Conservation (phyloP, 2,888 invertebrate species). For the Tolmerus cingulatus region DNA sequence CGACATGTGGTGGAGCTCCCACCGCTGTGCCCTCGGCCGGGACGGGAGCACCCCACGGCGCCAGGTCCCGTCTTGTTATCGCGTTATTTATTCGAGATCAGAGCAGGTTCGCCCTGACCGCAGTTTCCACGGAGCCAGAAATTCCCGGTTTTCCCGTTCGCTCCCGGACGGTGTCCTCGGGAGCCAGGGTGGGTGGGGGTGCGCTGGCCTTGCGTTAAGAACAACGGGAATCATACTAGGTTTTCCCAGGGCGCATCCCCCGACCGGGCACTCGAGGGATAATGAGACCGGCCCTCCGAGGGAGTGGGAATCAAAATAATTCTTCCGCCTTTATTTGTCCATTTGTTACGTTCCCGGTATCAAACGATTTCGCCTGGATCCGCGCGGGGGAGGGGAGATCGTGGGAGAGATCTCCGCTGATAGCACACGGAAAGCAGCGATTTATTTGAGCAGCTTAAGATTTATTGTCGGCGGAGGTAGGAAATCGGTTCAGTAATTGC, state of each 20-base stretch:
- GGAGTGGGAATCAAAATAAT: constrained; percentile 20
- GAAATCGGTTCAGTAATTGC: constrained; percentile 18
- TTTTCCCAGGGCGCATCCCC: not conserved
- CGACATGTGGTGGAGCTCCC: not conserved
- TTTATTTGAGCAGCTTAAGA: constrained; percentile 15
- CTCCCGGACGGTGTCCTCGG: not conserved
- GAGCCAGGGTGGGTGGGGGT: not conserved
- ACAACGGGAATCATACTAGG: not conserved
- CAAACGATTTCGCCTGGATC: not conserved
- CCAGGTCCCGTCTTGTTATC: not conserved
- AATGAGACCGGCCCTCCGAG: not conserved
- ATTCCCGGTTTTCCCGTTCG: not conserved
- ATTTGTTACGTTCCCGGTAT: constrained; percentile 33
- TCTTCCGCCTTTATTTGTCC: constrained; percentile 22
- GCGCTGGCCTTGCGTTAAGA: not conserved
- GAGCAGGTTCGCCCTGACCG: not conserved
- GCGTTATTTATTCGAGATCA: not conserved
- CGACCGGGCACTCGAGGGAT: not conserved
- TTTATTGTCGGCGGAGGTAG: constrained; percentile 4
- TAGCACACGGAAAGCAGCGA: constrained; percentile 18
- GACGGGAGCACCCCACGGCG: not conserved
- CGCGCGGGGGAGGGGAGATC: not conserved
- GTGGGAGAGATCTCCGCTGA: not conserved
- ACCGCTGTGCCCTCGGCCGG: not conserved
- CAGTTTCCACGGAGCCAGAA: not conserved